phyloP scores from a whole-genome alignment of 2,888 invertebrate species.

The Xestia sexstrigata region DNA sequence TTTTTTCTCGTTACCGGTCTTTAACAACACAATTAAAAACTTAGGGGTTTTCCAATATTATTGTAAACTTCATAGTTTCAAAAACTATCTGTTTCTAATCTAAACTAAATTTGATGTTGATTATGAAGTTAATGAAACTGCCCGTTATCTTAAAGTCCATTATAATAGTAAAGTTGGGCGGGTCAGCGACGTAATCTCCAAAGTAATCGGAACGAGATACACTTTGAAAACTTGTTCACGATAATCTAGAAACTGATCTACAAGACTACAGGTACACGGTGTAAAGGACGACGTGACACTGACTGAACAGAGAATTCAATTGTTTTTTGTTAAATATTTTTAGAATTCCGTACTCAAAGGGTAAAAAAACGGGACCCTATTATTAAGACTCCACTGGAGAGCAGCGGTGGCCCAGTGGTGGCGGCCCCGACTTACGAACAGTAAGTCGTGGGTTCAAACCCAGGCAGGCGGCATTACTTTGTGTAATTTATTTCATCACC shows the following conservation, averaged over 20 bases:
- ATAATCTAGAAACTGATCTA: background rate
- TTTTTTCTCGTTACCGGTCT: background rate
- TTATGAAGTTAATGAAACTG: background rate
- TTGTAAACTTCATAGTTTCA: too few relatives aligned
- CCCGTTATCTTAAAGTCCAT: conserved; percentile 3
- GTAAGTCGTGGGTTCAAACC: too few relatives aligned
- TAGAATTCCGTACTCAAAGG: too few relatives aligned
- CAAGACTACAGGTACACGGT: background rate
- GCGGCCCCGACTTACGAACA: too few relatives aligned
- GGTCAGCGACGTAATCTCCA: conserved; percentile 8
- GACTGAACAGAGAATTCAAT: background rate
- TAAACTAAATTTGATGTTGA: conserved; percentile 4
- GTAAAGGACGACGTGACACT: background rate
- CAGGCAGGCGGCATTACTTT: too few relatives aligned
- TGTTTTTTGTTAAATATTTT: background rate
- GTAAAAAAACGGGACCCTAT: too few relatives aligned
- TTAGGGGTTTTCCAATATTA: background rate
- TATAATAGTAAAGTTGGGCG: conserved; percentile 1
- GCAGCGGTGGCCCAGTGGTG: too few relatives aligned
- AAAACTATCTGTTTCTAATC: background rate
- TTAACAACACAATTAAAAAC: background rate
- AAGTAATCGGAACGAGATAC: conserved; percentile 9
- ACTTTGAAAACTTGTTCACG: conserved; percentile 8
- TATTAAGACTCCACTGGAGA: too few relatives aligned
- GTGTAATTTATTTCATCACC: too few relatives aligned